These are phyloP conservation scores for Myanophis thanlyinensis DNA, from an alignment of 2,113 vertebrate species.

Conservation along the genomic window DNA sequence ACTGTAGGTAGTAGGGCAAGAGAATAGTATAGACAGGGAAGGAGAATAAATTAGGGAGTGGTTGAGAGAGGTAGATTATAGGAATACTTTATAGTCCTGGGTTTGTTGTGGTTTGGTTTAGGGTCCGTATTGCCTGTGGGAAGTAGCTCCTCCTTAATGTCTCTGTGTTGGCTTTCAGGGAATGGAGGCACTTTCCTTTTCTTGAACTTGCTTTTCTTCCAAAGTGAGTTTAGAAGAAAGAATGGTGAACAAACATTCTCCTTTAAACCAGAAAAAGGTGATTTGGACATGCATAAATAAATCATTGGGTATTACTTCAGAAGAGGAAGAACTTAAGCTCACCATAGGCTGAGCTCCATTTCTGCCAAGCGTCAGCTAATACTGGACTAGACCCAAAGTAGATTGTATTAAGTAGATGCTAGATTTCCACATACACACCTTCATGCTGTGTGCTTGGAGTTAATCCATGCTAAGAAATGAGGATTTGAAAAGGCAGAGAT, in stretches of 20 bases:
- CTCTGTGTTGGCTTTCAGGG: too few species aligned
- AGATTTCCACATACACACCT: not conserved
- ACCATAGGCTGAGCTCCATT: not conserved
- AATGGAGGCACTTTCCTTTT: too few species aligned
- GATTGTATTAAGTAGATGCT: not conserved
- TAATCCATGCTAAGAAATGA: not conserved
- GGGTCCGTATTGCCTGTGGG: too few species aligned
- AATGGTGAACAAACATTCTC: not conserved
- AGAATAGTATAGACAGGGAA: too few species aligned
- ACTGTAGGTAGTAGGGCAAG: too few species aligned
- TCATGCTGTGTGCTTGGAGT: not conserved
- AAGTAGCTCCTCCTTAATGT: too few species aligned
- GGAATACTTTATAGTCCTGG: too few species aligned
- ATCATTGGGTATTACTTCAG: not conserved
- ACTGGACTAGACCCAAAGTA: not conserved
- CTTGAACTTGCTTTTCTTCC: not conserved
- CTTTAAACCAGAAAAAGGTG: not conserved
- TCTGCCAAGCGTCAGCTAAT: not conserved
- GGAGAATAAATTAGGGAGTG: too few species aligned
- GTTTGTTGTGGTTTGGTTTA: too few species aligned
- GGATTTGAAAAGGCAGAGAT: not conserved
- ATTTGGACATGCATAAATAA: not conserved
- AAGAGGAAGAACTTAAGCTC: not conserved
- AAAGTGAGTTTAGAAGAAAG: not conserved
- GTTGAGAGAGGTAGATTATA: too few species aligned